phyloP scores from a whole-genome alignment of 2,113 vertebrate genomes.

The Heliornis fulica region DNA sequence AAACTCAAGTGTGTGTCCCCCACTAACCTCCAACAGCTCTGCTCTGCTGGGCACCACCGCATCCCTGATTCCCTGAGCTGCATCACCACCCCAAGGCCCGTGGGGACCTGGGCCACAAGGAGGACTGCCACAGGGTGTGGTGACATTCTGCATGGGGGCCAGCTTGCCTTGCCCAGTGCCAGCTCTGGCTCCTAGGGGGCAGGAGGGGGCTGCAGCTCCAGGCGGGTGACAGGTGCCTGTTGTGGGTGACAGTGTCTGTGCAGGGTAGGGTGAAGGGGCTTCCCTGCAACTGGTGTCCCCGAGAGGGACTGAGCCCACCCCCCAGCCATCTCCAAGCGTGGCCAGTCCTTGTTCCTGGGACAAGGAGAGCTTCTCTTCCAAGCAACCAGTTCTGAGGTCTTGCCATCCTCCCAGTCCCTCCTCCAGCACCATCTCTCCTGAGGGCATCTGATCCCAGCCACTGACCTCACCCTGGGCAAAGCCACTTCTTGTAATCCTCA shows the following conservation, averaged over 20 bases:
- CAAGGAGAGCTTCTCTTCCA: background rate
- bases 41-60: background rate
- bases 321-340: background rate
- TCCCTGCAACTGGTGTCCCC: background rate
- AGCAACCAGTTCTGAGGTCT: background rate
- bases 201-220: background rate
- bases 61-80: background rate
- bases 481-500: background rate
- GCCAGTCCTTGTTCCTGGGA: background rate
- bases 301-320: background rate
- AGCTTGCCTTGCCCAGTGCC: background rate
- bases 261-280: background rate
- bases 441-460: fast-evolving
- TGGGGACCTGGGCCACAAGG: background rate
- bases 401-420: background rate
- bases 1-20: no score
- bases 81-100: fast-evolving
- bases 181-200: background rate
- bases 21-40: no score
- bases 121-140: background rate
- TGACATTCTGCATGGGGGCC: fast-evolving
- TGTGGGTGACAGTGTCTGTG: fast-evolving
- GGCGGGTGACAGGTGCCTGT: fast-evolving
- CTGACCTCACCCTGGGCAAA: background rate
- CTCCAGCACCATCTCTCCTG: background rate